Evolutionary conservation across 64 coral and sea anemone species (phyloP), one percentile per base, ranked within the genome.

Genomic region (Porites lutea): DNA sequence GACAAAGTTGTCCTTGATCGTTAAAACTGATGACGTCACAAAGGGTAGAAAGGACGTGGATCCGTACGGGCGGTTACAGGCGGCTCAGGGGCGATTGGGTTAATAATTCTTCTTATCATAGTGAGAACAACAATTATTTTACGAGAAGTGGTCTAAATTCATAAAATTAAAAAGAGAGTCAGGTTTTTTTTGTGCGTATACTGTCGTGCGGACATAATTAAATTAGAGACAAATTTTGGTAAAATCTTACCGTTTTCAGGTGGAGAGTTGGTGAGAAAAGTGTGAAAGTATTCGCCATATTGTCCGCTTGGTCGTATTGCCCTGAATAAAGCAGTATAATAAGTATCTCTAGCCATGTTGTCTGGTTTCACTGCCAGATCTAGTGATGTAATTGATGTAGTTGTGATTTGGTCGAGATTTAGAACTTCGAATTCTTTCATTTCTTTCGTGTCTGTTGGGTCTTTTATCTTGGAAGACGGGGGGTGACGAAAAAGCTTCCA

Each of bases 261-360:
- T 14, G 88, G 88, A 18, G 71, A 77, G 46, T 89, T 89, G 6
- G 88, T 89, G 8, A 49, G 37, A 63, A 95, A 91, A 14, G 83
- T 60, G 1, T 79, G 89, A 2, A 67, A 48, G 13, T 62, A 87
- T 51, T 96, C 91, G 5, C 95, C 95, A 90, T 48, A 93, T 62
- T 86, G 74, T 0, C 47, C 48, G 3, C 72, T 10, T 12, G 27
- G 66, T 6, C 91, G 89, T 50, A 71, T 90, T 13, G 91, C 91
- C 48, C 66, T 92, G 74, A 93, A 65, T 61, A 81, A 73, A 6
- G 72, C 52, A 4, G 80, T 80, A 65, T 90, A 93, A 4, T 65
- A 45, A 16, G 61, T 66, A 23, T 90, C 74, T 51, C 18, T 48
- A 3, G 0, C 5, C 22, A 96, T 48, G 20, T 52, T 13, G 19